A percentile compares a stretch with the other conserved stretches of the same genome.
phyloP scores from a whole-genome alignment of 2,888 invertebrate species.

The Galerucella calmariensis region DNA sequence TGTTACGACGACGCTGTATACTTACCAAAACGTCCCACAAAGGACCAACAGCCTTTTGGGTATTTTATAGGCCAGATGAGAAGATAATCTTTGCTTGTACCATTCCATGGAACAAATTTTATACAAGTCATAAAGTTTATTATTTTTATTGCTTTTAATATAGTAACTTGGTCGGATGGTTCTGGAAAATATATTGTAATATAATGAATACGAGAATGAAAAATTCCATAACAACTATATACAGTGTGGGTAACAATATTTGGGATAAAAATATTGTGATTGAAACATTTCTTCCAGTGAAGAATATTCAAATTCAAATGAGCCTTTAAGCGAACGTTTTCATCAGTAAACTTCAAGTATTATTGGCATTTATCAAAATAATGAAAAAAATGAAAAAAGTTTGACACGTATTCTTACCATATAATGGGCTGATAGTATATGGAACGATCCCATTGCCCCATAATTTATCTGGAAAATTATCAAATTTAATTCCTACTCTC shows the following conservation, averaged over 20 bases:
- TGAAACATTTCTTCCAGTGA: too few relatives aligned
- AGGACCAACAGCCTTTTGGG: slow-evolving; percentile 80
- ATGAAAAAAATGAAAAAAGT: not conserved
- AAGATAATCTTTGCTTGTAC: slow-evolving; percentile 72
- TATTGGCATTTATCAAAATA: too few relatives aligned
- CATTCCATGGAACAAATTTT: slow-evolving; percentile 74
- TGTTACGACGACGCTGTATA: too few relatives aligned
- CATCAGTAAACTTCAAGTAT: too few relatives aligned
- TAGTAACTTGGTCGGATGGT: slow-evolving; percentile 69
- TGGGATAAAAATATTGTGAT: not conserved
- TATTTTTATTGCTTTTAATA: slow-evolving; percentile 71
- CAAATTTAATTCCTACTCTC: slow-evolving; percentile 74
- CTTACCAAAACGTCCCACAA: slow-evolving; percentile 74
- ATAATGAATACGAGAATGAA: not conserved
- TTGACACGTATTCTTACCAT: slow-evolving; percentile 62
- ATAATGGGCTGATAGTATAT: slow-evolving; percentile 73
- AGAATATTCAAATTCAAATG: too few relatives aligned
- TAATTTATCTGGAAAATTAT: slow-evolving; percentile 72
- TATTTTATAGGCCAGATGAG: slow-evolving; percentile 75
- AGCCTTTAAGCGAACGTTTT: too few relatives aligned
- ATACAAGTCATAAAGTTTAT: slow-evolving; percentile 75
- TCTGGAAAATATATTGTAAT: slow-evolving; percentile 59
- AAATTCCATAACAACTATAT: not conserved
- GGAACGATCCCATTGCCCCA: slow-evolving; percentile 76
- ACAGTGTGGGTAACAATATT: not conserved